Evolutionary conservation across 1,140 invertebrate genomes (phyloP), one percentile per base, ranked within the genome.

Genomic region (Cylas formicarius): DNA sequence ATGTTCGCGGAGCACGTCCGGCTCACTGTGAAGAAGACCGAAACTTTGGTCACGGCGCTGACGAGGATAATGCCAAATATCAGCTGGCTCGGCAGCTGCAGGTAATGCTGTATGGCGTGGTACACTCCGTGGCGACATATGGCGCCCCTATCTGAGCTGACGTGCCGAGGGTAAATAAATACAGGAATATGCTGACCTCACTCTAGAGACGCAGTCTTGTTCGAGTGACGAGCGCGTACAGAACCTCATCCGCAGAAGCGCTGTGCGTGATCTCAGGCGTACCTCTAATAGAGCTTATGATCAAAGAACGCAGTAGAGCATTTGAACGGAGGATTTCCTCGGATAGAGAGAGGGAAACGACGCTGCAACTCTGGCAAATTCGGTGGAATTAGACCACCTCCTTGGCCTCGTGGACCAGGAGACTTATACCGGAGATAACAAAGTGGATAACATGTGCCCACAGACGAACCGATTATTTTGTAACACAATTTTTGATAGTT

Each of bases 51-150:
- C 13, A n/a, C 38, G 6, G 49, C 44, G 8, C 27, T 7, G 41
- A 33, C 1, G 41, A 57, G 23, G 14, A 36, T 29, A 24, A 29
- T 20, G 41, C 29, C 55, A 0, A 50, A 52, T 16, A 48, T 42
- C 7, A 23, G 29, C 10, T 29, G 41, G 9, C 41, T 33, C 4
- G 8, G 1, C 2, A 4, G 2, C 4, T 6, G 17, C n/a, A 44
- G 17, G 2, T 4, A 2, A 17, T 35, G 16, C 11, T 44, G 13
- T 35, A 23, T 11, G 18, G 16, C 9, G 19, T 35, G 14, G 19
- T 17, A 11, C 10, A 22, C 6, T 37, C 18, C 6, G 29, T 32
- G 3, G 13, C 24, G 4, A 3, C 13, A 10, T 37, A 44, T 23
- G 31, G 6, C 10, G 14, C 14, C 31, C 2, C 2, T 2, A 35